phyloP scores from a whole-genome alignment of 2,113 vertebrate genomes.

The Acrocephalus arundinaceus region DNA sequence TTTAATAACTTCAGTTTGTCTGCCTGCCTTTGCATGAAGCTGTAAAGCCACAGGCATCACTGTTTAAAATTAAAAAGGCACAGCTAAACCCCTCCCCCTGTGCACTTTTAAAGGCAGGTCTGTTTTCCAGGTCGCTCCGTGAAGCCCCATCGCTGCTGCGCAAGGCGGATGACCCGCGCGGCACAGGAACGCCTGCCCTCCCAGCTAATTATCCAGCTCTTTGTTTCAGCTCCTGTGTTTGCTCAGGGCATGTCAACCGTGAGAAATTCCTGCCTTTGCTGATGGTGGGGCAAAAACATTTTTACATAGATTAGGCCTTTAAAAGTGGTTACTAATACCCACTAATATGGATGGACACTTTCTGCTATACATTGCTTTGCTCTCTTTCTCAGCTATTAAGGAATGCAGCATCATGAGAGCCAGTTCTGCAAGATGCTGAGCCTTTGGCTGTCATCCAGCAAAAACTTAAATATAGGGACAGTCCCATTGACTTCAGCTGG shows the following conservation, averaged over 20 bases:
- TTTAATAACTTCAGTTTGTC: conserved; percentile 69
- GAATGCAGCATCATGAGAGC: conserved; percentile 59
- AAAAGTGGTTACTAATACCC: conserved; percentile 52
- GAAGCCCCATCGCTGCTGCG: background rate
- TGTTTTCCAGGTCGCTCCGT: conserved; percentile 41
- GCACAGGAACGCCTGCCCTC: background rate
- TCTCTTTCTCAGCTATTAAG: conserved; percentile 50
- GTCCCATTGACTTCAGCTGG: conserved; percentile 61
- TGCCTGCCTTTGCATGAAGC: conserved; percentile 56
- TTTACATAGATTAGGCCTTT: conserved; percentile 42
- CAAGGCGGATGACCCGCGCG: background rate
- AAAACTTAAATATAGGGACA: conserved; percentile 67
- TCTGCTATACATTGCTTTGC: conserved; percentile 22
- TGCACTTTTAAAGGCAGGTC: conserved; percentile 17
- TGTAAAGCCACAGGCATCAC: conserved; percentile 56
- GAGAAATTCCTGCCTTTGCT: conserved; percentile 42
- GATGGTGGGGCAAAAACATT: background rate
- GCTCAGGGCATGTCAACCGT: conserved; percentile 15
- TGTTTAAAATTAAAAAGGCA: conserved; percentile 55
- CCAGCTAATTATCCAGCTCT: conserved; percentile 1
- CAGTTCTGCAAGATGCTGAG: conserved; percentile 64
- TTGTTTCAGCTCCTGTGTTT: conserved; percentile 2
- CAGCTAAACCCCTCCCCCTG: conserved; percentile 15
- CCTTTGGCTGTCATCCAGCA: conserved; percentile 55
- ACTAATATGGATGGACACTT: conserved; percentile 33